A percentile compares a stretch with the other conserved stretches of the same genome.
These are phyloP conservation scores for Todiramphus chloris DNA, from an alignment of 2,113 vertebrate genomes.

Conservation along the genomic window DNA sequence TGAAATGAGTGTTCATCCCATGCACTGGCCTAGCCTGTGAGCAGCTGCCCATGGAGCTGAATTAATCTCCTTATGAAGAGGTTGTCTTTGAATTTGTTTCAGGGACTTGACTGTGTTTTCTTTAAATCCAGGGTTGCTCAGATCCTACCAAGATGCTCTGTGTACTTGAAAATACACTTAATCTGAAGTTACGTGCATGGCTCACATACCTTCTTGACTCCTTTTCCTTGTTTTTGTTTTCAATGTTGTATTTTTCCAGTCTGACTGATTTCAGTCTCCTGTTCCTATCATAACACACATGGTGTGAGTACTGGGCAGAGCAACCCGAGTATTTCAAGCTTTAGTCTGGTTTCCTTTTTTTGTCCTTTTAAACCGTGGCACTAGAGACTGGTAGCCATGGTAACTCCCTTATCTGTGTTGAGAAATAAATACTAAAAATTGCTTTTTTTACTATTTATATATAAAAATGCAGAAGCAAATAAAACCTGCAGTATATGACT, in stretches of 20 bases:
- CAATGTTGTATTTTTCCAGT: neutral
- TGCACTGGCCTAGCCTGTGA: neutral
- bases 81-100: neutral
- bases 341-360: slow-evolving; percentile 18
- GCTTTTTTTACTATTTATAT: slow-evolving; percentile 50
- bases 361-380: neutral
- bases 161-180: neutral
- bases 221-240: slow-evolving; percentile 2
- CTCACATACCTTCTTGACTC: neutral
- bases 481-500: slow-evolving; percentile 41
- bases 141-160: neutral
- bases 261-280: neutral
- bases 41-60: neutral
- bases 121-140: neutral
- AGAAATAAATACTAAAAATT: slow-evolving; percentile 65
- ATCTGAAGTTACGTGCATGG: neutral
- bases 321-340: slow-evolving; percentile 10
- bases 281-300: neutral
- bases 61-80: neutral
- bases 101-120: neutral
- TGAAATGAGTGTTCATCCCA: neutral
- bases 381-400: slow-evolving; percentile 22
- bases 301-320: neutral
- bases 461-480: slow-evolving; percentile 51
- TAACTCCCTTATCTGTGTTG: slow-evolving; percentile 39